Percentiles rank a stretch among this genome's conserved stretches.
phyloP scores from a whole-genome alignment of 2,888 invertebrate species.

The Pyrgus malvae region DNA sequence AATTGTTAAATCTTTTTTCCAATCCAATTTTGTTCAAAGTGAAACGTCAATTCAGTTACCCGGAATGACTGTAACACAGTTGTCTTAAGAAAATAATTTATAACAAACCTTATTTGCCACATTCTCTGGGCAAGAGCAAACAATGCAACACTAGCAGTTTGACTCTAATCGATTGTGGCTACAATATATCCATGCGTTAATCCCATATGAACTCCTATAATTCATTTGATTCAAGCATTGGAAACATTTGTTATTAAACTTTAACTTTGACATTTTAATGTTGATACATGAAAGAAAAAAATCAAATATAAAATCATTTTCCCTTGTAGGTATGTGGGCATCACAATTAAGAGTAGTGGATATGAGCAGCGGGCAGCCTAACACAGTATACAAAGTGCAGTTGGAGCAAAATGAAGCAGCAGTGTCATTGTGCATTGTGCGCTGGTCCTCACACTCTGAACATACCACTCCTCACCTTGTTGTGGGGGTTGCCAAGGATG shows the following conservation, averaged over 20 bases:
- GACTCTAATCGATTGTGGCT: slow-evolving; percentile 78
- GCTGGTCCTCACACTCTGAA: slow-evolving; percentile 84
- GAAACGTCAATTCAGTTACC: too few relatives aligned
- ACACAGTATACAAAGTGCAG: slow-evolving; percentile 88
- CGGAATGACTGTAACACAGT: too few relatives aligned
- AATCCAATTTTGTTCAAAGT: too few relatives aligned
- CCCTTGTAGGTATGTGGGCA: slow-evolving; percentile 94
- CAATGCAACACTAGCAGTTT: slow-evolving; percentile 53
- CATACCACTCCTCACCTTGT: slow-evolving; percentile 81
- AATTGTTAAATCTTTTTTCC: too few relatives aligned
- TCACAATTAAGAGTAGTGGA: slow-evolving; percentile 93
- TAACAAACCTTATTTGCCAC: slow-evolving; percentile 47
- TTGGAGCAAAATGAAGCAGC: slow-evolving; percentile 98
- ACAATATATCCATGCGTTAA: slow-evolving; percentile 73
- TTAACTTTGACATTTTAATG: neutral
- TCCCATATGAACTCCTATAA: slow-evolving; percentile 70
- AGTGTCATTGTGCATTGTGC: slow-evolving; percentile 91
- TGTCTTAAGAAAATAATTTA: too few relatives aligned
- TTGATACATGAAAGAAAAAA: too few relatives aligned
- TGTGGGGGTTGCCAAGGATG: slow-evolving; percentile 95
- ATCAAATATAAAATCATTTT: neutral
- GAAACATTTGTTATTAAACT: slow-evolving; percentile 49
- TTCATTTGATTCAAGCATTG: slow-evolving; percentile 76
- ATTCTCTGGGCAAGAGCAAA: slow-evolving; percentile 80
- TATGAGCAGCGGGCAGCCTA: slow-evolving; percentile 86